Evolutionary conservation across 92 coral and sea anemone species (phyloP).

Genomic region (Desmophyllum pertusum): DNA sequence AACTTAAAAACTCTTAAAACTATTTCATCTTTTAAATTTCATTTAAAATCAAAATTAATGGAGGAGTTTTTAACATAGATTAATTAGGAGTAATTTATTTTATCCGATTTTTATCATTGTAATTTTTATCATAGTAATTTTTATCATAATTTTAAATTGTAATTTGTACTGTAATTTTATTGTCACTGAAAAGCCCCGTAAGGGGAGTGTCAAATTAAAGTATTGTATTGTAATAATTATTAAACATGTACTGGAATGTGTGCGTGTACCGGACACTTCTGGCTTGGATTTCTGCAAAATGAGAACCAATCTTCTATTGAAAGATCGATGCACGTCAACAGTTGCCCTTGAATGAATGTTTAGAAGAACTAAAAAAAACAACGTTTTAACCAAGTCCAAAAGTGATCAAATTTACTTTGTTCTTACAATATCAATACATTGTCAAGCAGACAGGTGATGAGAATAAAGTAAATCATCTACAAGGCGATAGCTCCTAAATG

Average conservation of each 20-base stretch:
- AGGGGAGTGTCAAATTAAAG: no score
- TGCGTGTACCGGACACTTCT: background rate
- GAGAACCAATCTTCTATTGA: background rate
- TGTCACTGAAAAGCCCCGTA: no score
- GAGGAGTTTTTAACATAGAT: no score
- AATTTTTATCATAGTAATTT: no score
- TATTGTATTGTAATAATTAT: no score
- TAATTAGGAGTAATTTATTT: no score
- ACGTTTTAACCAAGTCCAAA: background rate
- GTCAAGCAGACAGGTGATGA: background rate
- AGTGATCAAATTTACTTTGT: background rate
- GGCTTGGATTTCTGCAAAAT: background rate
- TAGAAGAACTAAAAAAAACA: background rate
- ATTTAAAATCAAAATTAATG: no score
- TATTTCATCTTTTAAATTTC: no score
- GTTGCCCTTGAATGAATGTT: background rate
- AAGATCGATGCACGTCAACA: background rate
- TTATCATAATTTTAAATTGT: no score
- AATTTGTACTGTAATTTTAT: no score
- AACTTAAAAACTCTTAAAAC: no score
- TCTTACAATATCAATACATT: background rate
- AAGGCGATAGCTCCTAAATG: background rate
- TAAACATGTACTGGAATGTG: background rate
- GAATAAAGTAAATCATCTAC: background rate
- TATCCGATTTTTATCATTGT: no score